phyloP scores from a whole-genome alignment of 2,888 invertebrate genomes.

The Byasa hedistus region DNA sequence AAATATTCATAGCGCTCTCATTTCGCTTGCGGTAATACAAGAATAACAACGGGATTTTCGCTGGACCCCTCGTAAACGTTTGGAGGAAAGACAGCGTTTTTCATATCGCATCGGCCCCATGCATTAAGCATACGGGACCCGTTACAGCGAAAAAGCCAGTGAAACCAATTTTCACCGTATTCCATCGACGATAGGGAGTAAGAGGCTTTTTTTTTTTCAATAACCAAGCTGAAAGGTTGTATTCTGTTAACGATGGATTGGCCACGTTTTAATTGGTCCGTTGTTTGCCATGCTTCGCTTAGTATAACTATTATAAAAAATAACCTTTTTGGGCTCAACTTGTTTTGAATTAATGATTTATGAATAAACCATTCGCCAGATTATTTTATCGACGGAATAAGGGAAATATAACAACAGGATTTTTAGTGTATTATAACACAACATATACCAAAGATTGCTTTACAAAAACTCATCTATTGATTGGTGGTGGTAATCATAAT shows the following conservation, averaged over 20 bases:
- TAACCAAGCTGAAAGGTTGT: slow-evolving; percentile 9
- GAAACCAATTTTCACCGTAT: slow-evolving; percentile 41
- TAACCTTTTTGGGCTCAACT: background rate
- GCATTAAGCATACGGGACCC: slow-evolving; percentile 47
- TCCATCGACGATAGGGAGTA: slow-evolving; percentile 1
- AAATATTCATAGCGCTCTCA: slow-evolving; percentile 50
- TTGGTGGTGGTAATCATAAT: too few relatives aligned
- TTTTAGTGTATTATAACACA: too few relatives aligned
- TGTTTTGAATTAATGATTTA: background rate
- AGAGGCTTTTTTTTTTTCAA: slow-evolving; percentile 17
- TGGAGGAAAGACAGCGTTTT: slow-evolving; percentile 49
- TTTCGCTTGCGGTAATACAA: slow-evolving; percentile 61
- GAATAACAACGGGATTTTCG: slow-evolving; percentile 55
- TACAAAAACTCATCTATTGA: too few relatives aligned
- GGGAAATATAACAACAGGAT: too few relatives aligned
- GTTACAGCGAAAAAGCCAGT: slow-evolving; percentile 51
- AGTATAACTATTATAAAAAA: background rate
- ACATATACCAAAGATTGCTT: too few relatives aligned
- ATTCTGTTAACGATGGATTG: slow-evolving; percentile 12
- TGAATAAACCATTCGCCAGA: too few relatives aligned
- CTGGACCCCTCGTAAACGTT: slow-evolving; percentile 56
- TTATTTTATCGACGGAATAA: too few relatives aligned
- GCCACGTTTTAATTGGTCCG: slow-evolving; percentile 16
- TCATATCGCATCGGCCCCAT: slow-evolving; percentile 50
- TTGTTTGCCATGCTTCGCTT: slow-evolving; percentile 11